These are phyloP conservation scores for Cassiopea xamachana DNA, from an alignment of 30 jellyfish, hydroid and myxozoan species.

Conservation along the genomic window DNA sequence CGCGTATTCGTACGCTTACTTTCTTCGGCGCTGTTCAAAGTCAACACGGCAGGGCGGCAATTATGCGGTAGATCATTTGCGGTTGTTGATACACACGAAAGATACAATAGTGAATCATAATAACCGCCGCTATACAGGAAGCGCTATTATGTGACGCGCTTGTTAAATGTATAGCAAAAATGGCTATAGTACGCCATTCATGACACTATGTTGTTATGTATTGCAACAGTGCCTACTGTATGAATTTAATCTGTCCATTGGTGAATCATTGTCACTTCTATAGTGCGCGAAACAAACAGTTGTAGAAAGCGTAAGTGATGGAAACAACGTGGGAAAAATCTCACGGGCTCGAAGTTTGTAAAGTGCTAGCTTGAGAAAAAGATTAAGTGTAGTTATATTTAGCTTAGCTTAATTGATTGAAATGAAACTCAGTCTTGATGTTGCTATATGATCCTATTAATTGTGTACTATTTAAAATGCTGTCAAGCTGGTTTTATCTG, in stretches of 20 bases:
- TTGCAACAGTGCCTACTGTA: background rate
- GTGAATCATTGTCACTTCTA: background rate
- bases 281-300: background rate
- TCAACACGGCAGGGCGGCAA: background rate
- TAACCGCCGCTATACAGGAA: slow-evolving; percentile 15
- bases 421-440: background rate
- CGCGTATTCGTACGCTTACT: too few species aligned
- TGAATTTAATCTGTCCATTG: background rate
- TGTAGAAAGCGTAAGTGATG: background rate
- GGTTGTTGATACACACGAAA: background rate
- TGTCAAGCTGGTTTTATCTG: background rate
- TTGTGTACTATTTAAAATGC: background rate
- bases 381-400: background rate
- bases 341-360: background rate
- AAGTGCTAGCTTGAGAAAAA: slow-evolving; percentile 4
- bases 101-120: background rate
- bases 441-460: background rate
- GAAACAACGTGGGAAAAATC: slow-evolving; percentile 7
- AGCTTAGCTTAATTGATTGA: background rate
- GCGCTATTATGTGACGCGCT: background rate
- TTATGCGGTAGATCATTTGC: slow-evolving; percentile 8
- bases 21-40: too few species aligned
- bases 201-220: background rate
- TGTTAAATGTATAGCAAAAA: background rate
- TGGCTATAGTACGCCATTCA: background rate